Conservation (phyloP, 1,140 invertebrate genomes). For the Diachasmimorpha longicaudata region DNA sequence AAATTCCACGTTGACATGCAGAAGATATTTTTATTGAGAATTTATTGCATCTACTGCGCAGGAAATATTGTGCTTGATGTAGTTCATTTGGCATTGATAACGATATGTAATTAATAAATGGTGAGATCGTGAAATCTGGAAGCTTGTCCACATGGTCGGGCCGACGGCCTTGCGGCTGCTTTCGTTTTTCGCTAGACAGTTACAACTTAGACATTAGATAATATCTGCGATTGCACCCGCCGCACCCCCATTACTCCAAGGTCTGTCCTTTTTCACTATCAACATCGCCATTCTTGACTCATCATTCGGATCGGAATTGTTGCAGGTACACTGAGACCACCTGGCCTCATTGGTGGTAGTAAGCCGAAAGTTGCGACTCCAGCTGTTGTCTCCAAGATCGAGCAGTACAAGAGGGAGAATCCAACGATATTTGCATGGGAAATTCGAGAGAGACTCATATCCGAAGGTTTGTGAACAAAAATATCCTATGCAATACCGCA, state of each 20-base stretch:
- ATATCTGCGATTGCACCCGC: neutral
- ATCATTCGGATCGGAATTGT: neutral
- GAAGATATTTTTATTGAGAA: no score
- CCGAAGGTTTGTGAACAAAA: conserved; percentile 77
- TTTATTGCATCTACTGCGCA: neutral
- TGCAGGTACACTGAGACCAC: conserved; percentile 88
- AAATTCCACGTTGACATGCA: no score
- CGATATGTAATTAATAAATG: neutral
- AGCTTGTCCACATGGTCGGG: neutral
- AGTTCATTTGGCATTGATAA: neutral
- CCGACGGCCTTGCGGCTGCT: neutral
- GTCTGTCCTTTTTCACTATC: neutral
- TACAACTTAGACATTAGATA: neutral
- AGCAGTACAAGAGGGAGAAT: conserved; percentile 95
- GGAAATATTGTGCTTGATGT: neutral
- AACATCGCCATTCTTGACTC: neutral
- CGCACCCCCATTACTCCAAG: neutral
- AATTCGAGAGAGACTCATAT: conserved; percentile 91
- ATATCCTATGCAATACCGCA: neutral
- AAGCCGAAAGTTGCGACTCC: conserved; percentile 99
- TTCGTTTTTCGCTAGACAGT: neutral
- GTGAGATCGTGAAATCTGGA: neutral
- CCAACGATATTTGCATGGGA: conserved; percentile 99
- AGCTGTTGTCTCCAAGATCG: conserved; percentile 93
- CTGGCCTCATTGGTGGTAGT: conserved; percentile 96